A percentile compares a stretch with the other conserved stretches of the same genome.
Conservation (phyloP, 2,797 vertebrate species). For the Todus mexicanus region DNA sequence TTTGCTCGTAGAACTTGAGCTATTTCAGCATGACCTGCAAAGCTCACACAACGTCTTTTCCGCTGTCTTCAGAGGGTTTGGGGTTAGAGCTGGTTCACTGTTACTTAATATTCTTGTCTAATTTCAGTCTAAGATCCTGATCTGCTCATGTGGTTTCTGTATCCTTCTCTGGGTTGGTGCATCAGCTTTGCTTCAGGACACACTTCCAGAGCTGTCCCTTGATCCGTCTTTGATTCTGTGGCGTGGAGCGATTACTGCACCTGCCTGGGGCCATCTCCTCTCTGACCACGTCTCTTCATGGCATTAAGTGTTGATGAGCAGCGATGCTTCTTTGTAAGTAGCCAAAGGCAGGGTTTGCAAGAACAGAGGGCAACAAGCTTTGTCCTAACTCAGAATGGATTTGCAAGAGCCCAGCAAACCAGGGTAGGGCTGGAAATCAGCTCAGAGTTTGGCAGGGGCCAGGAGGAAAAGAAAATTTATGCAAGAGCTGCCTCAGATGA, state of each 20-base stretch:
- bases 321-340: background rate
- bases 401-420: background rate
- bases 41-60: background rate
- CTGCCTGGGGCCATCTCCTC: background rate
- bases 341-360: background rate
- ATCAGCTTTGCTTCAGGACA: background rate
- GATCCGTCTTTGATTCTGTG: background rate
- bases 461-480: background rate
- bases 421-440: background rate
- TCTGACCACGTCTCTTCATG: fast-evolving
- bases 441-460: background rate
- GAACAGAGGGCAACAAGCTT: background rate
- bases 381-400: background rate
- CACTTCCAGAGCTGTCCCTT: background rate
- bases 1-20: background rate
- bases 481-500: background rate
- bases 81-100: background rate
- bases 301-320: background rate
- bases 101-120: background rate
- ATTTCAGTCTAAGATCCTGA: background rate
- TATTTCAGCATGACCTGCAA: background rate
- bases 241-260: too few relatives aligned
- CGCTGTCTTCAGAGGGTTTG: background rate
- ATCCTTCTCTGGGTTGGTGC: background rate
- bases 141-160: background rate